A percentile compares a stretch with the other conserved stretches of the same genome.
Conservation (phyloP, 2,888 invertebrate species). For the Sesamia inferens region DNA sequence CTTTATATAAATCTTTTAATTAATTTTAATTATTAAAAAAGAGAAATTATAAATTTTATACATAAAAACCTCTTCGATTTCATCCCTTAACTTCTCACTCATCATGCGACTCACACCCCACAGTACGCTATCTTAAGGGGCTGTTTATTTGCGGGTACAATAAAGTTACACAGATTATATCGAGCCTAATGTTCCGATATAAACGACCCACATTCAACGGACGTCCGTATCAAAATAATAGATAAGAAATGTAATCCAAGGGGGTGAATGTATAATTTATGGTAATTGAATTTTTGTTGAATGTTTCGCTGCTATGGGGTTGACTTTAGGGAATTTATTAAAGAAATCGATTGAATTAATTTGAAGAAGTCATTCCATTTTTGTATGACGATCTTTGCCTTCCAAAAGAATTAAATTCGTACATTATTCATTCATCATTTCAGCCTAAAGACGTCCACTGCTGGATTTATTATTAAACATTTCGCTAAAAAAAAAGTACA, state of each 20-base stretch:
- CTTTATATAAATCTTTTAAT: no score
- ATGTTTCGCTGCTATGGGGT: constrained; percentile 23
- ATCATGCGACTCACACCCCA: constrained; percentile 10
- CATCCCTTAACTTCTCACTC: constrained; percentile 2
- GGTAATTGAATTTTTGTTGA: constrained; percentile 62
- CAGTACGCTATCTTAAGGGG: constrained; percentile 36
- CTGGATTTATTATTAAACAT: no score
- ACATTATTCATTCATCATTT: no score
- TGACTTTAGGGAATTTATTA: constrained; percentile 12
- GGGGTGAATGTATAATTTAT: constrained; percentile 54
- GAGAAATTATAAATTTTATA: not conserved
- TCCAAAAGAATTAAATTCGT: no score
- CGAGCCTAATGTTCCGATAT: constrained; percentile 52
- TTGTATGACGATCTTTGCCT: no score
- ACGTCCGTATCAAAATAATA: constrained; percentile 55
- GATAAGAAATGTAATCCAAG: constrained; percentile 53
- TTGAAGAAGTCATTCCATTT: not conserved
- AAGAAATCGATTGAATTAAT: not conserved
- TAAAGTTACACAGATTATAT: constrained; percentile 57
- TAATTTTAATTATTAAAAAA: not conserved
- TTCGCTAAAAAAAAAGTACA: no score
- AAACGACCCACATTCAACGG: constrained; percentile 45
- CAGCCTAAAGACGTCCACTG: no score
- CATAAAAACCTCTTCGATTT: not conserved
- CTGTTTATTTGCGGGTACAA: constrained; percentile 57